Percentiles rank a stretch among this genome's conserved stretches.
Conservation (phyloP, 2,797 vertebrate genomes). For the Morelia viridis region DNA sequence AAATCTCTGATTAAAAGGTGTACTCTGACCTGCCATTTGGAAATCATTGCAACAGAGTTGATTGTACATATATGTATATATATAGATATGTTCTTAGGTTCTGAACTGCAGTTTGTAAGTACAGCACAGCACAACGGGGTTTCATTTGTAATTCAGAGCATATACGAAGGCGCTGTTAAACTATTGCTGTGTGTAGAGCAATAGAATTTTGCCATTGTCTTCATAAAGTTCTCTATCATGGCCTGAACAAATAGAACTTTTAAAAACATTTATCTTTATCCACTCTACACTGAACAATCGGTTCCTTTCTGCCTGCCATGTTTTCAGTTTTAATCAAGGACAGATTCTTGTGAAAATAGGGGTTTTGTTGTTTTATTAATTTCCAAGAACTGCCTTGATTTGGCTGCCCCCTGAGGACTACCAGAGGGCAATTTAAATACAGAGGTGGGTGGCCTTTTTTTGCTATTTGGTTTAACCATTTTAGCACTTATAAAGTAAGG, state of each 20-base stretch:
- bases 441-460: slow-evolving; percentile 52
- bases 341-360: slow-evolving; percentile 66
- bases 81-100: not conserved
- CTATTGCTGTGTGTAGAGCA: slow-evolving; percentile 40
- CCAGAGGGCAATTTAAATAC: slow-evolving; percentile 54
- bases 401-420: slow-evolving; percentile 51
- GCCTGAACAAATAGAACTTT: slow-evolving; percentile 61
- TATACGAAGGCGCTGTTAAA: slow-evolving; percentile 10
- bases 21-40: not conserved
- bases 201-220: slow-evolving; percentile 66
- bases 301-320: slow-evolving; percentile 53
- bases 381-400: slow-evolving; percentile 66
- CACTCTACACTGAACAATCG: slow-evolving; percentile 55
- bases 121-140: not conserved
- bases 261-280: slow-evolving; percentile 58
- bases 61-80: not conserved
- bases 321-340: slow-evolving; percentile 68
- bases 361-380: slow-evolving; percentile 36
- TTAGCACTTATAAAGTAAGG: slow-evolving; percentile 46
- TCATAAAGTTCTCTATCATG: slow-evolving; percentile 53
- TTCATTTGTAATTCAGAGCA: slow-evolving; percentile 46
- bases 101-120: not conserved
- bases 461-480: slow-evolving; percentile 56
- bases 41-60: not conserved
- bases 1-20: not conserved